Percentiles rank a stretch among this genome's conserved stretches.
These are phyloP conservation scores for Beris morrisii DNA, from an alignment of 2,888 invertebrate species.

Conservation along the genomic window DNA sequence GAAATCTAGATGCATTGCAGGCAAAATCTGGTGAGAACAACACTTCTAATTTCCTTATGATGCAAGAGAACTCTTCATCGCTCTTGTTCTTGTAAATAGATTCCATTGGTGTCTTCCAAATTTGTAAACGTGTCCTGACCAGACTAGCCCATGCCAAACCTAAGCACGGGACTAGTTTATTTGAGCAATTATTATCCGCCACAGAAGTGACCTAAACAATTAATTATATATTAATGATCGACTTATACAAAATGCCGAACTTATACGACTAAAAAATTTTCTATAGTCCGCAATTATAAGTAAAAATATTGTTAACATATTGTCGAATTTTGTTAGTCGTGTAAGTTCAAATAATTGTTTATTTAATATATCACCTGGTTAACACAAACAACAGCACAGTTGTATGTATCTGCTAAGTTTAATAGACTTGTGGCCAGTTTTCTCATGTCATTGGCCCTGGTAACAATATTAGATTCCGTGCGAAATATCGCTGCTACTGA, in stretches of 20 bases:
- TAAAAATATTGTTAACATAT: too few species aligned
- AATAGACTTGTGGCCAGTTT: conserved; percentile 62
- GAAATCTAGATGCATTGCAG: conserved; percentile 56
- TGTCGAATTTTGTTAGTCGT: not conserved
- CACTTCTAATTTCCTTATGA: conserved; percentile 58
- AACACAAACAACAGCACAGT: conserved; percentile 66
- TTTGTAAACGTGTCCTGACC: conserved; percentile 62
- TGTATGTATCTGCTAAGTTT: conserved; percentile 59
- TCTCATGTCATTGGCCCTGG: conserved; percentile 62
- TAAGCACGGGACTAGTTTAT: conserved; percentile 60
- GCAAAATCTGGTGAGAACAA: conserved; percentile 64
- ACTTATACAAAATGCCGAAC: not conserved
- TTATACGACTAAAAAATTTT: not conserved
- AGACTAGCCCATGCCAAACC: conserved; percentile 70
- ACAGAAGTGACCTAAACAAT: conserved; percentile 51
- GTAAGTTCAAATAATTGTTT: conserved; percentile 6
- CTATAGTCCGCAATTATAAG: too few species aligned
- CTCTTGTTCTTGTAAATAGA: conserved; percentile 42
- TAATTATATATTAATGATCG: too few species aligned
- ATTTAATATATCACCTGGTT: conserved; percentile 65
- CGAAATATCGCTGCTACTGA: conserved; percentile 74
- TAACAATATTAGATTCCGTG: conserved; percentile 56
- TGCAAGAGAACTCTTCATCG: conserved; percentile 40
- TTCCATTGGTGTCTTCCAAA: conserved; percentile 54
- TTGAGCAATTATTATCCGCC: conserved; percentile 41